Evolutionary conservation across 2,888 invertebrate genomes (phyloP), one percentile per base, ranked within the genome.

Genomic region (Caradrina clavipalpis): DNA sequence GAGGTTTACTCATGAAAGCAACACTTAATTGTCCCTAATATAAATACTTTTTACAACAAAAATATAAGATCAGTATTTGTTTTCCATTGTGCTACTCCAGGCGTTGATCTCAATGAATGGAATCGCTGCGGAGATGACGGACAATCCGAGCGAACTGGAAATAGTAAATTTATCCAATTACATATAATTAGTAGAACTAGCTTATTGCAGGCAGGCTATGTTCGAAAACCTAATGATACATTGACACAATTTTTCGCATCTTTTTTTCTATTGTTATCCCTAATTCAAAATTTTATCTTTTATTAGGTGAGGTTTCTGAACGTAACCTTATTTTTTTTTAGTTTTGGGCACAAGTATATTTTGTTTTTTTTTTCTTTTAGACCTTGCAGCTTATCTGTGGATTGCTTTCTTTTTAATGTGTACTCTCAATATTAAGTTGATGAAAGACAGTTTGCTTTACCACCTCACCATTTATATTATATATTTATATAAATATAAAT

Each of bases 31-130:
- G 63, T 71, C 66, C 61, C 64, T 75, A 68, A 42, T 69, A 57
- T 56, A 69, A 77, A 64, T 69, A 65, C 62, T 74, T 72, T 59
- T 57, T 49, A 65, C 49, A 26, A 81, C 42, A 59, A 65, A 71
- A 71, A 75, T 74, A 73, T 74, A 89, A 87, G 86, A 87, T 84
- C 78, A 87, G 80, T 65, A 85, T 91, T 91, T 93, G 85, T 94
- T 93, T 94, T 94, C 83, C 87, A 89, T 92, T 89, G 82, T 91
- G 90, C 91, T 88, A 90, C 92, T 89, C 90, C 93, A 96, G 95
- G 88, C 94, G 86, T 94, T 96, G 91, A 90, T 94, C 89, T 88
- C 93, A 87, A 95, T 96, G 96, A 95, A 95, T 84, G 95, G 95
- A 87, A 91, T 94, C 84, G 92, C 95, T 80, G 93, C 93, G 73